Evolutionary conservation across 23 tunicate species (phyloP), one percentile per base, ranked within the genome.

Genomic region (Botrylloides violaceus): DNA sequence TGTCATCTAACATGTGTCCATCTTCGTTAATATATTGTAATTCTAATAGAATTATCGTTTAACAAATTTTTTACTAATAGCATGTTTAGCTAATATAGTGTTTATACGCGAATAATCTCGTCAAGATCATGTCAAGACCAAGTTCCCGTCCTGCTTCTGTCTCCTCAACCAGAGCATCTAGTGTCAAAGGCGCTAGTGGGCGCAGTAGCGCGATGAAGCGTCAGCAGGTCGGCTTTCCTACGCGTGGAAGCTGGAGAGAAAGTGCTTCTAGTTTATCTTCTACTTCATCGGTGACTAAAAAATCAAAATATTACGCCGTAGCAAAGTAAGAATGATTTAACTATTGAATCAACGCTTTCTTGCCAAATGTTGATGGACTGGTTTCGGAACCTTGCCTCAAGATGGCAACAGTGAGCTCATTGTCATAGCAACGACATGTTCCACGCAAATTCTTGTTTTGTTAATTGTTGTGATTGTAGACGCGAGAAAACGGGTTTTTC

Each of bases 61-160:
- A n/a, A n/a, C n/a, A n/a, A n/a, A n/a, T n/a, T n/a, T 43, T 43
- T 43, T 7, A 43, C 12, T 43, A 43, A 43, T 7, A 7, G 53
- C 53, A 43, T 43, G 53, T 43, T 43, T 15, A 15, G 12, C 15
- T 9, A 7, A 43, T 7, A 43, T 43, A 7, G 12, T 15, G 53
- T 7, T 7, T 43, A 9, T 43, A 43, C 12, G 9, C 9, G 9
- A 43, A 7, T 43, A 15, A 7, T 43, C 12, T 43, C 15, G 12
- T 9, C 9, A 15, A 43, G 12, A 15, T 23, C 24, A 1, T 68
- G 23, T 19, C 74, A 0, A 38, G 30, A 36, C n/a, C 58, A 18
- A 35, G 74, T 12, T 68, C 74, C 23, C 23, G 74, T 19, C 47
- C 74, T 38, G 22, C 74, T 22, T 68, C 74, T 24, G 57, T 68